Percentiles rank a stretch among this genome's conserved stretches.
Evolutionary conservation across 1,140 invertebrate species (phyloP).

Genomic region (Drosophila tsacasi): DNA sequence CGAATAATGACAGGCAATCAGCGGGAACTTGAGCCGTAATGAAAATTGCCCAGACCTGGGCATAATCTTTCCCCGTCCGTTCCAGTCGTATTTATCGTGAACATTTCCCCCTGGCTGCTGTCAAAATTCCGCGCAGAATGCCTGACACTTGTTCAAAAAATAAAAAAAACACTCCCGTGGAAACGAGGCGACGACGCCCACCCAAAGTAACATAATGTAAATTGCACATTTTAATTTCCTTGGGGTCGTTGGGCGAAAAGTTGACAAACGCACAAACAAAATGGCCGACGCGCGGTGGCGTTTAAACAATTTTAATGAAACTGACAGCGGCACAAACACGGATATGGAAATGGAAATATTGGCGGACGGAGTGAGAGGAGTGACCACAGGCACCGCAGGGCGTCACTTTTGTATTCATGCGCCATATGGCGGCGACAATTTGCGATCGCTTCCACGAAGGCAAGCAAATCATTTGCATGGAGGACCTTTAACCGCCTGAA

Average conservation of each 20-base stretch:
- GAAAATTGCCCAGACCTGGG: constrained; percentile 27
- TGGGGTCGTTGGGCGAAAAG: constrained; percentile 52
- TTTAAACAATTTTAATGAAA: constrained; percentile 76
- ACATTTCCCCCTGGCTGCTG: constrained; percentile 16
- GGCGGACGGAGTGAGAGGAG: background rate
- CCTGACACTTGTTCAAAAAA: constrained; percentile 30
- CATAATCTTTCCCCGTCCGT: constrained; percentile 20
- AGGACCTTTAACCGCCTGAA: constrained; percentile 13
- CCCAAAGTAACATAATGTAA: constrained; percentile 55
- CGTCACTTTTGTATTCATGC: constrained; percentile 21
- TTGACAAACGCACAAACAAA: constrained; percentile 56
- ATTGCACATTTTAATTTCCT: constrained; percentile 81
- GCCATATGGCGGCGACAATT: constrained; percentile 22
- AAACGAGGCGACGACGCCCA: constrained; percentile 12
- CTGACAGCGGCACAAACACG: constrained; percentile 47
- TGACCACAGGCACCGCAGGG: constrained; percentile 29
- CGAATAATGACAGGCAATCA: constrained; percentile 43
- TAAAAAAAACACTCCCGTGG: background rate
- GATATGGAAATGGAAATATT: constrained; percentile 10
- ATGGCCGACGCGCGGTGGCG: constrained; percentile 54
- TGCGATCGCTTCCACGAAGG: constrained; percentile 3
- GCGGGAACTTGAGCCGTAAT: constrained; percentile 11
- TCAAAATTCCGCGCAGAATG: constrained; percentile 23
- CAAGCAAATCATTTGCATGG: constrained; percentile 38
- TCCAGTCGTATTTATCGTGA: constrained; percentile 1